Percentiles rank a stretch among this genome's conserved stretches.
Conservation (phyloP, 2,888 invertebrate genomes). For the Acrocera orbiculus region DNA sequence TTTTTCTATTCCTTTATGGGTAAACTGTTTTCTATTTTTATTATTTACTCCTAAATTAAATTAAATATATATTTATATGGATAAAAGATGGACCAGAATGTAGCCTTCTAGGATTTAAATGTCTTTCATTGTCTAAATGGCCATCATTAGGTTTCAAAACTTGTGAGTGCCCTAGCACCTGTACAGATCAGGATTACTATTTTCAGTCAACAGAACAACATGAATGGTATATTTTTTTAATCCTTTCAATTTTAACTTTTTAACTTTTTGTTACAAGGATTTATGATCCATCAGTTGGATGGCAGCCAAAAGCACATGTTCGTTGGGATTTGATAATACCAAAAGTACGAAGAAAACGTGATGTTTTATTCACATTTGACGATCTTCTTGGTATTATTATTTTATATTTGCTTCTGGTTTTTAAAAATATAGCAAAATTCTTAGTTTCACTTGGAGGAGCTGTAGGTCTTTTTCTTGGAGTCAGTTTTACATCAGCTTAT, state of each 20-base stretch:
- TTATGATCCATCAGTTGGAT: no score
- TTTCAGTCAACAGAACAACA: constrained; percentile 22
- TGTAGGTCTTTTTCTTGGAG: constrained; percentile 34
- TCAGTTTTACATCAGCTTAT: constrained; percentile 34
- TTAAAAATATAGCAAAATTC: constrained; percentile 4
- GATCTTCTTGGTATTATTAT: constrained; percentile 36
- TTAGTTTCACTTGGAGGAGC: constrained; percentile 39
- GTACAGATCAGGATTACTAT: constrained; percentile 20
- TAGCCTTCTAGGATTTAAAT: constrained; percentile 24
- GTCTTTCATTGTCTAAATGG: constrained; percentile 26
- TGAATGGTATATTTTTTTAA: constrained; percentile 24
- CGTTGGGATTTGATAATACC: constrained; percentile 36
- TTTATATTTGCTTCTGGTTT: no score
- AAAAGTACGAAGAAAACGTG: constrained; percentile 35
- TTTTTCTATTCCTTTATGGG: constrained; percentile 34
- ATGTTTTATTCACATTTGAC: constrained; percentile 39
- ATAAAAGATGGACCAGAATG: constrained; percentile 21
- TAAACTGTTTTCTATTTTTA: constrained; percentile 6
- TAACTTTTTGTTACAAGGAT: no score
- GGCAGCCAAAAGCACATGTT: constrained; percentile 32
- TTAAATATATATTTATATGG: not conserved
- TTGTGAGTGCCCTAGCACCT: constrained; percentile 20
- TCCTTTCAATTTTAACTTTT: constrained; percentile 15
- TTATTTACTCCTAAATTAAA: no score
- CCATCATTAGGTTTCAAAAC: constrained; percentile 20